Percentiles rank a stretch among this genome's conserved stretches.
Evolutionary conservation across 2,113 vertebrate species (phyloP).

Genomic region (Ovis aries): DNA sequence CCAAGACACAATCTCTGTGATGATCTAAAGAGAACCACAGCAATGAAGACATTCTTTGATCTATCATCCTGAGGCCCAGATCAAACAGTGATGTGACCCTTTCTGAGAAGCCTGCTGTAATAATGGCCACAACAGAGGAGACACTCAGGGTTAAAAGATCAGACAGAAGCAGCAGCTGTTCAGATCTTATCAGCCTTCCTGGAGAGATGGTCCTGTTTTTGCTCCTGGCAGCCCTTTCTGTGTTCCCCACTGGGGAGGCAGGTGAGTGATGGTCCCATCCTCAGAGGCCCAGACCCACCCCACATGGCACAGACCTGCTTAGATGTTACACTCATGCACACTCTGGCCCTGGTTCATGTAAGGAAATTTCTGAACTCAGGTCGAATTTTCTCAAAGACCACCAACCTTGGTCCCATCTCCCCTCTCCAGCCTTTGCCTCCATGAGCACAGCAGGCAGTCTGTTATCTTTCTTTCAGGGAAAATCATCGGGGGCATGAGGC

Average conservation of each 20-base stretch:
- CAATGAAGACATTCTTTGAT: background rate
- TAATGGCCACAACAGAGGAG: too few species aligned
- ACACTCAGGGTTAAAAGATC: background rate
- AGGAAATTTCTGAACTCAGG: background rate
- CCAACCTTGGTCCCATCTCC: background rate
- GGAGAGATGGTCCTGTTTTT: background rate
- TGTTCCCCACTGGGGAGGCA: background rate
- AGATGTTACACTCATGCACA: background rate
- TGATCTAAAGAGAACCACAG: background rate
- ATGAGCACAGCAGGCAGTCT: background rate
- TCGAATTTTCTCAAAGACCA: background rate
- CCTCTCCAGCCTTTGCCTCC: background rate
- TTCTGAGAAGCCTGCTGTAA: background rate
- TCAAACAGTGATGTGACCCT: background rate
- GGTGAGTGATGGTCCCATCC: background rate
- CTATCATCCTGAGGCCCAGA: background rate
- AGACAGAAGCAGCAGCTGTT: background rate
- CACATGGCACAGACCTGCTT: background rate
- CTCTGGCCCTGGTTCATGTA: background rate
- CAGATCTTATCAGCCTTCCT: background rate
- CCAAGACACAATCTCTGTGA: background rate
- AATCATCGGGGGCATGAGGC: rapidly evolving
- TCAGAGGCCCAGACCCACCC: background rate
- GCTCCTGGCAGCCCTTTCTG: background rate
- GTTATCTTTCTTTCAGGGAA: background rate